Evolutionary conservation across 2,113 vertebrate genomes (phyloP), one percentile per base, ranked within the genome.

Genomic region (Oreochromis spilurus): DNA sequence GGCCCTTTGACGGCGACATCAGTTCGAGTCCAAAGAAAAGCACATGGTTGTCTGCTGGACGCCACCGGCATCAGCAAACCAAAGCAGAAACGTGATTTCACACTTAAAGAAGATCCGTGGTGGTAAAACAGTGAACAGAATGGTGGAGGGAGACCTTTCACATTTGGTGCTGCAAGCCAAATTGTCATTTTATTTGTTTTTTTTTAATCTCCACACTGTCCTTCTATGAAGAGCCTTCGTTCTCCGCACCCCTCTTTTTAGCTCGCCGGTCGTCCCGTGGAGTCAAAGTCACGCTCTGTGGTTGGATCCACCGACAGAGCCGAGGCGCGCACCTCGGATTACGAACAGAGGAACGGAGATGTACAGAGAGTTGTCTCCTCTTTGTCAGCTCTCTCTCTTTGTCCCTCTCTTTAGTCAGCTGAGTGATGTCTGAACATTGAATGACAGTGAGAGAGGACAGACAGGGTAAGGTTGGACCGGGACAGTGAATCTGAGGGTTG

Each of bases 371-470:
- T 52, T 55, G 52, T 67, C 79, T 87, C 87, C 85, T 92, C 85
- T 79, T 88, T 88, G 79, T 83, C 54, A 80, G 40, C 81, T 87
- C 84, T 85, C 81, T 93, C 87, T 90, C 72, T 81, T 79, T 78
- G 75, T 92, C 92, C 89, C 89, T 94, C 93, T 90, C 94, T 91
- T 88, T 83, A 89, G 93, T 93, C 93, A 58, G 89, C 85, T 89
- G 75, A 91, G 87, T 84, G 90, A 90, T 87, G 87, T 93, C 88
- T 90, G 92, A 83, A 95, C 93, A 90, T 92, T 95, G 87, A 94
- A 95, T 92, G 94, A 91, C 84, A 91, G 94, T 90, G 93, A 92
- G 94, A 94, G 92, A 92, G 93, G 91, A 93, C 92, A 91, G 93
- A 92, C 87, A 75, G 84, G 91, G 88, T 78, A 87, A 89, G 83